Evolutionary conservation across 2,113 vertebrate species (phyloP), one percentile per base, ranked within the genome.

Genomic region (Varanus komodoensis): DNA sequence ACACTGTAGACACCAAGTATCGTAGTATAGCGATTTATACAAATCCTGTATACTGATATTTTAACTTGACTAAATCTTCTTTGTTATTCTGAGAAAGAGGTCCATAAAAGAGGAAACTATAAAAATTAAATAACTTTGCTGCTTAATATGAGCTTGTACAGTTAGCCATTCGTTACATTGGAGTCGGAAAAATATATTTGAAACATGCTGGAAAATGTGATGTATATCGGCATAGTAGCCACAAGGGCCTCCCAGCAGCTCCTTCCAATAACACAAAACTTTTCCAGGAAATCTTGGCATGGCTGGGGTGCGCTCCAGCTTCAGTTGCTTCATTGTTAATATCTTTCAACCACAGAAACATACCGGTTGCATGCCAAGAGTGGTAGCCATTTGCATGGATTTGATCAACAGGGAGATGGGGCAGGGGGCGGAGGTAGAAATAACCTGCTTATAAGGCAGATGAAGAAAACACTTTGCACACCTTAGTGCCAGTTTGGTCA

Each of bases 271-370:
- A 67, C 91, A 82, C 74, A 68, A 11, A 83, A 93, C 87, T 94
- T 91, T 84, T 88, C 78, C 86, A 75, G 12, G 11, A 89, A 95
- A 92, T 69, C 1, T 91, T 87, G 82, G 50, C 79, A 50, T 85
- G 90, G 52, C 88, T 11, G 86, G 4, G 32, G 73, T 1, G 80
- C 83, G 81, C 0, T 0, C 83, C 82, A 48, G 82, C 89, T 91
- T 91, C 84, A 0, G 2, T 93, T 92, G 89, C 84, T 21, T 89
- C 91, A 86, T 67, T 67, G 69, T 89, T 0, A 0, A 88, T 94
- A 89, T 94, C 68, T 91, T 32, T 88, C 89, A 83, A 83, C 90
- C 94, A 84, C 71, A 91, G 86, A 90, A 92, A 94, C 25, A 3
- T 6, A 8, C 68, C 87, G 92, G 6, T 86, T 89, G 1, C 1